Percentiles rank a stretch among this genome's conserved stretches.
These are phyloP conservation scores for Liasis olivaceus DNA, from an alignment of 2,797 vertebrate genomes.

Conservation along the genomic window DNA sequence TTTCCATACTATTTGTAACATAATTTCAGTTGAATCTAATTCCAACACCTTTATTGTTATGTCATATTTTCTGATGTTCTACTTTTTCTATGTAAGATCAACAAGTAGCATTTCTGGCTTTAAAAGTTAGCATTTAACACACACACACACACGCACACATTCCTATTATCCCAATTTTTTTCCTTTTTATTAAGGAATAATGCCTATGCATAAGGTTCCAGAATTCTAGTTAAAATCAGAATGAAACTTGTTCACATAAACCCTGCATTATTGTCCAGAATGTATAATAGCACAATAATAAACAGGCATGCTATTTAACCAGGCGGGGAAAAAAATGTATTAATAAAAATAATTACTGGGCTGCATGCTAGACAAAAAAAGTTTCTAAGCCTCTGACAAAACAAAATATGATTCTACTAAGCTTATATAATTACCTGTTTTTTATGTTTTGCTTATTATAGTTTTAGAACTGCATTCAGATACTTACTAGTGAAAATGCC, in stretches of 20 bases:
- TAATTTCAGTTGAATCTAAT: background rate
- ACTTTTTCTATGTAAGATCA: background rate
- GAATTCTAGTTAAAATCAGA: background rate
- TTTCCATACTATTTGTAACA: background rate
- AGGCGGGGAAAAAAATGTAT: background rate
- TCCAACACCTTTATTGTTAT: background rate
- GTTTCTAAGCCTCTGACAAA: background rate
- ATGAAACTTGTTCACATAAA: background rate
- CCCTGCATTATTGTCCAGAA: background rate
- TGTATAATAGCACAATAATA: background rate
- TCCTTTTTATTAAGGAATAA: background rate
- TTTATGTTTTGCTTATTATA: background rate
- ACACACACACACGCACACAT: background rate
- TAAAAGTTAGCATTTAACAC: background rate
- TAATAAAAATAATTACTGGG: background rate
- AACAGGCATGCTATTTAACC: background rate
- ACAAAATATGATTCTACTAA: background rate
- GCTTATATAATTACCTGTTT: background rate
- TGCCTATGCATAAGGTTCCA: background rate
- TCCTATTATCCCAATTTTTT: background rate
- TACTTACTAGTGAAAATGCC: background rate
- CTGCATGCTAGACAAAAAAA: background rate
- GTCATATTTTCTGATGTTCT: background rate
- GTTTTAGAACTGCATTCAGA: background rate
- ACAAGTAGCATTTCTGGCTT: background rate